Evolutionary conservation across 2,888 invertebrate species (phyloP).

Genomic region (Metellina segmentata): DNA sequence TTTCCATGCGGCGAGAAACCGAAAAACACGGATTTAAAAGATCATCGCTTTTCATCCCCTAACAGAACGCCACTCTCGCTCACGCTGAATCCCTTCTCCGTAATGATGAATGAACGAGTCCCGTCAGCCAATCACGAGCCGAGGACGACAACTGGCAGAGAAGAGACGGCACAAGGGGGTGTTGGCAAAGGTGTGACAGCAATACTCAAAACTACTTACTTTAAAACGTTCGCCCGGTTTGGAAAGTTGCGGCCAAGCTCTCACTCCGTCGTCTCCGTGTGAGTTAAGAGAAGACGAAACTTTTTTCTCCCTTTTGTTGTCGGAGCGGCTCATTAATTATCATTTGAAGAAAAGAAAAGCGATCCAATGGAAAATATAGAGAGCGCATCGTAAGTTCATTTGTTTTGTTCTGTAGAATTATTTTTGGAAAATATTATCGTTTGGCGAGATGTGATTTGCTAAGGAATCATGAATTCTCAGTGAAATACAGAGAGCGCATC

Average conservation of each 20-base stretch:
- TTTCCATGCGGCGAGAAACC: slow-evolving; percentile 21
- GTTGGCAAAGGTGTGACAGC: slow-evolving; percentile 64
- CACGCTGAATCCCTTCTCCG: not conserved
- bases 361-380: not conserved
- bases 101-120: slow-evolving; percentile 56
- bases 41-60: slow-evolving; percentile 7
- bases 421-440: too few relatives aligned
- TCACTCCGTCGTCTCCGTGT: not conserved
- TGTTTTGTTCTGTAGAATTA: too few relatives aligned
- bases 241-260: not conserved
- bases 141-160: slow-evolving; percentile 59
- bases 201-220: slow-evolving; percentile 62
- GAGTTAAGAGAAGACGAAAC: not conserved
- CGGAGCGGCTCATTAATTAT: not conserved
- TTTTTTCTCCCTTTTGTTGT: not conserved
- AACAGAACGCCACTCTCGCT: not conserved
- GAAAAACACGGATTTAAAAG: slow-evolving; percentile 19
- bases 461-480: not conserved
- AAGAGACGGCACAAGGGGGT: slow-evolving; percentile 22
- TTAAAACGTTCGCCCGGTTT: slow-evolving; percentile 66
- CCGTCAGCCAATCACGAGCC: slow-evolving; percentile 59
- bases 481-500: not conserved
- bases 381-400: not conserved
- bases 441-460: too few relatives aligned
- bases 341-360: not conserved